Evolutionary conservation across 2,113 vertebrate species (phyloP).

Genomic region (Chlamydotis undulata): DNA sequence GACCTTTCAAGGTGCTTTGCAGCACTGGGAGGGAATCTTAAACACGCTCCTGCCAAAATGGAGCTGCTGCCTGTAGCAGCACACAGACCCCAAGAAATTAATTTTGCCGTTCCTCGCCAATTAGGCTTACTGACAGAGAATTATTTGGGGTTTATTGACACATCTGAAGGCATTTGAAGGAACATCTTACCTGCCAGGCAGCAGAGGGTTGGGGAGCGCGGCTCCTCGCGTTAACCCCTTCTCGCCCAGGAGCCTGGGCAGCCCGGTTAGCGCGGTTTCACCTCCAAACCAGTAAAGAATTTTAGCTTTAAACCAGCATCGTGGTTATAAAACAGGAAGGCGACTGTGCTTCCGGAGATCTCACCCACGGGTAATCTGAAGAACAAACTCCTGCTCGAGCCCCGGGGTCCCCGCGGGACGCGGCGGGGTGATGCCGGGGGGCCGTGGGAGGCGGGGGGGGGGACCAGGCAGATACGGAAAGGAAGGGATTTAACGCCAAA

Average conservation of each 20-base stretch:
- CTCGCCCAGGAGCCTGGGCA: rapidly evolving
- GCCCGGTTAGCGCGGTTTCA: rapidly evolving
- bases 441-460: not conserved
- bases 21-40: conserved; percentile 48
- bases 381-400: not conserved
- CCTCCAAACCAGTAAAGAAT: not conserved
- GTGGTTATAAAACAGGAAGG: not conserved
- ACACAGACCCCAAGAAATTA: not conserved
- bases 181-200: rapidly evolving
- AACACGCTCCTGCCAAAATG: conserved; percentile 12
- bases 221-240: not conserved
- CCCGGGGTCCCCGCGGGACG: not conserved
- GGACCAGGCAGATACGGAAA: not conserved
- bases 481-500: not conserved
- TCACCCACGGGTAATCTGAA: not conserved
- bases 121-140: not conserved
- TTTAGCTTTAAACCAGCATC: not conserved
- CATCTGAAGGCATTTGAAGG: not conserved
- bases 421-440: not conserved
- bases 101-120: rapidly evolving
- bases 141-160: not conserved
- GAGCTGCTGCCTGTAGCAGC: not conserved
- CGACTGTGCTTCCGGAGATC: not conserved
- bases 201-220: not conserved
- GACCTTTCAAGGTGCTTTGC: conserved; percentile 64